phyloP scores from a whole-genome alignment of 2,113 vertebrate genomes.

The Leptocoma aspasia region DNA sequence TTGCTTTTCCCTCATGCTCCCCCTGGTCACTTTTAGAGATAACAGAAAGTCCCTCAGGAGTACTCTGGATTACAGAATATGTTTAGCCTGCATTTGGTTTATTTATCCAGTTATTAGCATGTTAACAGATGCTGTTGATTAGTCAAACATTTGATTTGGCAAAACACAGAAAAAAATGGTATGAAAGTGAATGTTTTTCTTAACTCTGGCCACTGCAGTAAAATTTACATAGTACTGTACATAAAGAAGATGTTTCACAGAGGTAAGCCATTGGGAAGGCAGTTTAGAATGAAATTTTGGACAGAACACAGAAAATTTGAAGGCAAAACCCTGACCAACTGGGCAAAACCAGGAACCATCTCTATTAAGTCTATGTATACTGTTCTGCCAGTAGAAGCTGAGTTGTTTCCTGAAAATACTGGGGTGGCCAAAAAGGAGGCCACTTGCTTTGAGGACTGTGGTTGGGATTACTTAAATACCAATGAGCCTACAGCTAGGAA shows the following conservation, averaged over 20 bases:
- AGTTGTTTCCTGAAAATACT: background rate
- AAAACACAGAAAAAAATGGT: background rate
- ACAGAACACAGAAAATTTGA: background rate
- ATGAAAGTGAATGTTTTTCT: background rate
- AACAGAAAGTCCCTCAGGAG: background rate
- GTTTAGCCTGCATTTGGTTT: background rate
- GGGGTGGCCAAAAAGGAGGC: background rate
- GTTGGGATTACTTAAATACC: background rate
- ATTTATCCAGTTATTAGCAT: background rate
- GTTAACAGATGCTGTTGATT: background rate
- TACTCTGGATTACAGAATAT: background rate
- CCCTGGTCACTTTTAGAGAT: background rate
- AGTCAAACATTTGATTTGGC: background rate
- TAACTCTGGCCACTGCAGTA: background rate
- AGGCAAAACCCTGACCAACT: background rate
- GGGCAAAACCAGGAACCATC: background rate
- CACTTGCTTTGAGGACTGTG: background rate
- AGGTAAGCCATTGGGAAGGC: background rate
- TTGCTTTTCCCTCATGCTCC: background rate
- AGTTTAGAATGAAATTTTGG: background rate
- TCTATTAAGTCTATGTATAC: background rate
- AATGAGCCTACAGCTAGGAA: background rate
- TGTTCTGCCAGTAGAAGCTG: background rate
- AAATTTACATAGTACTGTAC: background rate
- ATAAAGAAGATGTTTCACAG: background rate